phyloP scores from a whole-genome alignment of 1,140 invertebrate genomes.

The Latrodectus geometricus region DNA sequence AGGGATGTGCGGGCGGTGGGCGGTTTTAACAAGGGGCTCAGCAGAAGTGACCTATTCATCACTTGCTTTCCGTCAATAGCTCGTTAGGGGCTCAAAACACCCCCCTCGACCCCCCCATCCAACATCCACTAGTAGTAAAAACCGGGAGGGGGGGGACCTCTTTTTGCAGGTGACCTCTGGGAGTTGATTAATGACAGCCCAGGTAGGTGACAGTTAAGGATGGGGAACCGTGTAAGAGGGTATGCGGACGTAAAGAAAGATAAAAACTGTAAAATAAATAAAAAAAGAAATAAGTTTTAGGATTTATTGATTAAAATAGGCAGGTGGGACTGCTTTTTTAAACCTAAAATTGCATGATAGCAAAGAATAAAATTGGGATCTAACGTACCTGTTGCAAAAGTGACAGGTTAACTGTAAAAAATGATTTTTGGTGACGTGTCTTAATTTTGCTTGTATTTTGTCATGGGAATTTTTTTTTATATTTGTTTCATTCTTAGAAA shows the following conservation, averaged over 20 bases:
- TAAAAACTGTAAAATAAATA: not conserved
- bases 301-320: slow-evolving; percentile 17
- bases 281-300: not conserved
- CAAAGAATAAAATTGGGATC: not conserved
- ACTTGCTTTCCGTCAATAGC: slow-evolving; percentile 19
- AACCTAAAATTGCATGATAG: not conserved
- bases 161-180: slow-evolving; percentile 18
- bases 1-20: not conserved
- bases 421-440: slow-evolving; percentile 1
- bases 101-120: not conserved
- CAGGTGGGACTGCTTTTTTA: slow-evolving; percentile 1
- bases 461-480: no score
- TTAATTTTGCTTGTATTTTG: not conserved
- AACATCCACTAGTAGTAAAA: not conserved
- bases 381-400: not conserved
- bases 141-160: not conserved
- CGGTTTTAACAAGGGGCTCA: not conserved
- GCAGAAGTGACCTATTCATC: slow-evolving; percentile 3
- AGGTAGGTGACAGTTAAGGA: slow-evolving; percentile 22
- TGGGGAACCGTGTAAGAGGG: not conserved
- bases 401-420: slow-evolving; percentile 38
- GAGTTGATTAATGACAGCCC: slow-evolving; percentile 13
- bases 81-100: slow-evolving; percentile 24
- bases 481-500: no score
- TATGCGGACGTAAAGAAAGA: not conserved